Conservation (phyloP, 2,113 vertebrate genomes). For the Dolichotis patagonum region DNA sequence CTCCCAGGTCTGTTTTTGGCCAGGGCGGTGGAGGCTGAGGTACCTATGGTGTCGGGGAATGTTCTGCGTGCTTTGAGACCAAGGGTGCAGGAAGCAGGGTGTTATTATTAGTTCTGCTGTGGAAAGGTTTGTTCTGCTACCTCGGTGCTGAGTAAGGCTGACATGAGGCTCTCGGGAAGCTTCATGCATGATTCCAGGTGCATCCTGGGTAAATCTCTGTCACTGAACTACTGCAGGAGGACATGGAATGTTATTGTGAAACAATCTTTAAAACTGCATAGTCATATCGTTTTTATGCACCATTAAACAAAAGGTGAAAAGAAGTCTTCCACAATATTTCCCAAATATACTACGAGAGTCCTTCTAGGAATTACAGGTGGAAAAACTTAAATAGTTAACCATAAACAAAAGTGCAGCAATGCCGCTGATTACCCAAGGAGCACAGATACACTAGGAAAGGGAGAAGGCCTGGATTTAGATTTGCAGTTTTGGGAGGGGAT, state of each 20-base stretch:
- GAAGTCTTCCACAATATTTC: background rate
- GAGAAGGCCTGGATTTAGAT: background rate
- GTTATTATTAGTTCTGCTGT: background rate
- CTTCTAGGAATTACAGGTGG: background rate
- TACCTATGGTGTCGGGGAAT: background rate
- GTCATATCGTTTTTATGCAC: background rate
- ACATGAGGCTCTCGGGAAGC: background rate
- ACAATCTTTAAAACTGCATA: background rate
- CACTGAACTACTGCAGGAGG: background rate
- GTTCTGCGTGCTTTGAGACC: background rate
- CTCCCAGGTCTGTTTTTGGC: background rate
- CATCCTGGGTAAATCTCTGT: background rate
- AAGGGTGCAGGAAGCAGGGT: background rate
- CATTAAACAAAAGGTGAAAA: background rate
- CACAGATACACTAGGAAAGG: background rate
- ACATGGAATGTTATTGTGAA: background rate
- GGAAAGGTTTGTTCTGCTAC: background rate
- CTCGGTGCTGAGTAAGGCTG: background rate
- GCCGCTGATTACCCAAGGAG: background rate
- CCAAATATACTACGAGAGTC: background rate
- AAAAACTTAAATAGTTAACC: background rate
- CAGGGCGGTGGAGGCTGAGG: background rate
- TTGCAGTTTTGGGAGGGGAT: background rate
- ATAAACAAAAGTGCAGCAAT: background rate
- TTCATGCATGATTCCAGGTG: background rate